These are phyloP conservation scores for Cylas formicarius DNA, from an alignment of 1,140 invertebrate genomes.

Conservation along the genomic window DNA sequence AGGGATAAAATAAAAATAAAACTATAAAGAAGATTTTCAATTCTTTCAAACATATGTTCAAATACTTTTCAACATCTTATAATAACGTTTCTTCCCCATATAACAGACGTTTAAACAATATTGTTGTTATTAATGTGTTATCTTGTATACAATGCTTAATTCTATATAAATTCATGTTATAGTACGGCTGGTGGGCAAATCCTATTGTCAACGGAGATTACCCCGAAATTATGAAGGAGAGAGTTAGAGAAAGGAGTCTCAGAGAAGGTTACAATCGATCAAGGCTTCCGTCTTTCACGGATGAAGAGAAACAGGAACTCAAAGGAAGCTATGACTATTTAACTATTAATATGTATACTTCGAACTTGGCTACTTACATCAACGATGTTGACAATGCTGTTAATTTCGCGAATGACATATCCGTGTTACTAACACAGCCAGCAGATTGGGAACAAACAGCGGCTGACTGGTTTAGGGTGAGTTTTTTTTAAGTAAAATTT, in stretches of 20 bases:
- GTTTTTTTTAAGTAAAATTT: too few species aligned
- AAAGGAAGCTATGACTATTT: constrained; percentile 35
- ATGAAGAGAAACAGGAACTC: constrained; percentile 50
- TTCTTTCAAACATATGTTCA: too few species aligned
- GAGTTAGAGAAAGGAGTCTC: constrained; percentile 48
- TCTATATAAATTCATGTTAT: too few species aligned
- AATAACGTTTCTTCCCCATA: too few species aligned
- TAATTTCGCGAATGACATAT: too few species aligned
- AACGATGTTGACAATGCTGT: too few species aligned
- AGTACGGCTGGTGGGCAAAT: constrained; percentile 55
- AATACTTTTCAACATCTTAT: too few species aligned
- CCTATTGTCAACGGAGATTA: constrained; percentile 60
- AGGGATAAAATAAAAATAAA: too few species aligned
- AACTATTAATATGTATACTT: constrained; percentile 9
- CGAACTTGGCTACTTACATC: background rate
- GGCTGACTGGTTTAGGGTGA: constrained; percentile 17
- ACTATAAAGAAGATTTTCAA: too few species aligned
- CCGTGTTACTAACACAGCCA: constrained; percentile 10
- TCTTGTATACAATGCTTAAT: too few species aligned
- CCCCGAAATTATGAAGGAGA: constrained; percentile 51
- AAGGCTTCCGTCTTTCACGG: constrained; percentile 34
- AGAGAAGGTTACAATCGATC: constrained; percentile 51
- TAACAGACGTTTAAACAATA: too few species aligned
- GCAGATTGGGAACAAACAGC: constrained; percentile 21
- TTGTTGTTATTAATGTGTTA: too few species aligned